Conservation (phyloP, 2,113 vertebrate species). For the Struthio camelus region DNA sequence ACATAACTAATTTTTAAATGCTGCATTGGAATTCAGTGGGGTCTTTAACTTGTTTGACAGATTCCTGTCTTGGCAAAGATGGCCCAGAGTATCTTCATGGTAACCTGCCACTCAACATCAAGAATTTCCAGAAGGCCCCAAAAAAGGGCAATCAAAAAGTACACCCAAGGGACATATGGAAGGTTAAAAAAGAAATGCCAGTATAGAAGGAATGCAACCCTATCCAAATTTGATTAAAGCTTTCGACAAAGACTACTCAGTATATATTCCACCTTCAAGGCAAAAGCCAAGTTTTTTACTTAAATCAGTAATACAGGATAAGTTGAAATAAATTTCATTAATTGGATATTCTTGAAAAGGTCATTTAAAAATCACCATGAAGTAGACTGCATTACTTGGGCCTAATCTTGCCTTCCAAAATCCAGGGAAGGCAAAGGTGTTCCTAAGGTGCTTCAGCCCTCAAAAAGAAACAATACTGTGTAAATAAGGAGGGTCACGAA, state of each 20-base stretch:
- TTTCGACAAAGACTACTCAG: slow-evolving; percentile 14
- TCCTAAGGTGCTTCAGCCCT: neutral
- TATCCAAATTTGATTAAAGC: slow-evolving; percentile 16
- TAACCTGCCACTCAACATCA: neutral
- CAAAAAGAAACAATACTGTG: neutral
- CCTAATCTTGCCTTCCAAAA: neutral
- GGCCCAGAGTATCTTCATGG: neutral
- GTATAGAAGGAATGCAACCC: neutral
- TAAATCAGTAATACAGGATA: slow-evolving; percentile 9
- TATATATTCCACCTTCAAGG: slow-evolving; percentile 19
- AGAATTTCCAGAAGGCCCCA: neutral
- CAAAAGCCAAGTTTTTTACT: slow-evolving; percentile 37
- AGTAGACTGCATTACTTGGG: neutral
- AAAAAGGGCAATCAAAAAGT: neutral
- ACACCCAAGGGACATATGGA: neutral
- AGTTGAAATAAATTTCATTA: slow-evolving; percentile 44
- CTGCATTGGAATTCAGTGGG: neutral
- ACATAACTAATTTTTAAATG: neutral
- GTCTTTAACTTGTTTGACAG: neutral
- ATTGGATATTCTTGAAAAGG: slow-evolving; percentile 48
- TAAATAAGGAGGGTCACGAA: neutral
- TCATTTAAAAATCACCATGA: slow-evolving; percentile 35
- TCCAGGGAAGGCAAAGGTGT: neutral
- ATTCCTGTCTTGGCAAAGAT: neutral
- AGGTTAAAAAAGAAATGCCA: neutral